A percentile compares a stretch with the other conserved stretches of the same genome.
Evolutionary conservation across 2,113 vertebrate species (phyloP).

Genomic region (Oncorhynchus nerka): DNA sequence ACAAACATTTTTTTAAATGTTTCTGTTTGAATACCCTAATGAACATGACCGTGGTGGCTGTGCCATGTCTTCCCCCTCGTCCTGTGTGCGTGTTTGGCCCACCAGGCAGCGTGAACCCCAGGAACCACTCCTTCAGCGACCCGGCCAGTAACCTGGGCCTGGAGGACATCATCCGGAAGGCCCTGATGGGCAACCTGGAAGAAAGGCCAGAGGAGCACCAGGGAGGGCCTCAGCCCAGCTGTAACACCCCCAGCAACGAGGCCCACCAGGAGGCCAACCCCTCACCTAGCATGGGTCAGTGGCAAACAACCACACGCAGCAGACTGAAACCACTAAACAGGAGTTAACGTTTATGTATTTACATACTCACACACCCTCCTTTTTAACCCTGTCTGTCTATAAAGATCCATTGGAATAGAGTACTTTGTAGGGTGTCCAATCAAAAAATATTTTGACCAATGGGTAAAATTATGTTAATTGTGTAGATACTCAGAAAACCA

Average conservation of each 20-base stretch:
- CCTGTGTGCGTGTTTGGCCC: slow-evolving; percentile 21
- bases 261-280: slow-evolving; percentile 86
- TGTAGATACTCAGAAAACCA: neutral
- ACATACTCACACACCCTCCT: neutral
- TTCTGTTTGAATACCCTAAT: too few species aligned
- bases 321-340: too few species aligned
- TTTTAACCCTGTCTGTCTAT: too few species aligned
- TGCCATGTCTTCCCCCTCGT: neutral
- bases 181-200: slow-evolving; percentile 95
- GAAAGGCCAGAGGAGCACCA: slow-evolving; percentile 91
- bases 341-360: too few species aligned
- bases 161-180: slow-evolving; percentile 98
- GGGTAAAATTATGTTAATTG: too few species aligned
- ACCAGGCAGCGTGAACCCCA: slow-evolving; percentile 86
- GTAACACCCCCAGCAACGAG: slow-evolving; percentile 65
- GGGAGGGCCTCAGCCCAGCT: slow-evolving; percentile 50
- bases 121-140: slow-evolving; percentile 93
- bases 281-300: slow-evolving; percentile 86
- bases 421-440: too few species aligned
- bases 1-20: too few species aligned
- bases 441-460: too few species aligned
- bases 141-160: slow-evolving; percentile 95
- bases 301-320: neutral
- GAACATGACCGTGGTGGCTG: too few species aligned
- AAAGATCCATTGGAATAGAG: too few species aligned